These are phyloP conservation scores for Tringa solitaria DNA, from an alignment of 2,113 vertebrate genomes.

Conservation along the genomic window DNA sequence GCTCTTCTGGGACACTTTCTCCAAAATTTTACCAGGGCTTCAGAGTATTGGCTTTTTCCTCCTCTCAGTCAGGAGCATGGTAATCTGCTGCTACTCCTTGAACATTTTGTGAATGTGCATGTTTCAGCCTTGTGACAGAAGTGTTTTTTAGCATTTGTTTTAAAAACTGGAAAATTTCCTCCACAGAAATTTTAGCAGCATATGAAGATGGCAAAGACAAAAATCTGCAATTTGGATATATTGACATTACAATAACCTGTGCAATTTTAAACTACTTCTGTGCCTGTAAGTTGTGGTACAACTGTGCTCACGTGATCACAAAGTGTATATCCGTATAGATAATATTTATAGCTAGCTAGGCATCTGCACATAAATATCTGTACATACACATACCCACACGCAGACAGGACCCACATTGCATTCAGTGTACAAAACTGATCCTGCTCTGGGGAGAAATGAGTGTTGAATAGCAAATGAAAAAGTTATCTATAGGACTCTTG, in stretches of 20 bases:
- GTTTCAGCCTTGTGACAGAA: neutral
- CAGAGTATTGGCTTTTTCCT: neutral
- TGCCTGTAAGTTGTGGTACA: neutral
- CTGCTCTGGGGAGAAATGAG: neutral
- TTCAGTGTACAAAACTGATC: neutral
- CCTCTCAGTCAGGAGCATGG: neutral
- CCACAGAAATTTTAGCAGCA: neutral
- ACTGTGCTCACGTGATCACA: neutral
- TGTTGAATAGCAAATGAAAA: neutral
- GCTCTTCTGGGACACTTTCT: neutral
- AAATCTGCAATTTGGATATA: neutral
- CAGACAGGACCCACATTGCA: neutral
- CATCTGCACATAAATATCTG: neutral
- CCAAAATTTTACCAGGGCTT: neutral
- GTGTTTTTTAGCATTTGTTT: slow-evolving; percentile 7
- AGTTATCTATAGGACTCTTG: neutral
- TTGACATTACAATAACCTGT: neutral
- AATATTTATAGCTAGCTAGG: neutral
- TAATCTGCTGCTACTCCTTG: neutral
- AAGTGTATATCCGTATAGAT: neutral
- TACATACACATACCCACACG: accelerated
- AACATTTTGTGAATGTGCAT: neutral
- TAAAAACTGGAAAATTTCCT: neutral
- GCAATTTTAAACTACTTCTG: neutral
- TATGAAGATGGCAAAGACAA: neutral